Evolutionary conservation across 2,888 invertebrate genomes (phyloP).

Genomic region (Oscheius onirici): DNA sequence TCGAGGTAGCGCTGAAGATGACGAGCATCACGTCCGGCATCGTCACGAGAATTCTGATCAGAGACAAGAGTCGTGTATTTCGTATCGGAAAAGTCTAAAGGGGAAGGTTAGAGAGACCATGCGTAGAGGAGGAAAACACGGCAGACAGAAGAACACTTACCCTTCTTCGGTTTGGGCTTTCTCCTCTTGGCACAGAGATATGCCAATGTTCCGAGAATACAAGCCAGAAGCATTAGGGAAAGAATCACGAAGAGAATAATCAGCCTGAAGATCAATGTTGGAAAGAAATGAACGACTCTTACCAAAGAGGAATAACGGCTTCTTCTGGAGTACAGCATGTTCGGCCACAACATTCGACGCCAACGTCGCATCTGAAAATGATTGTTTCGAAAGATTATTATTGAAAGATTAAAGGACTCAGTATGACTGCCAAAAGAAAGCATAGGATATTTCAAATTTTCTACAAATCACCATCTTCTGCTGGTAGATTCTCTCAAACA

Average conservation of each 20-base stretch:
- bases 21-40: conserved; percentile 12
- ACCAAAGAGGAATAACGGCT: conserved; percentile 66
- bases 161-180: conserved; percentile 64
- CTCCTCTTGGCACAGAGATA: conserved; percentile 60
- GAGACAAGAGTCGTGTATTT: conserved; percentile 25
- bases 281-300: background rate
- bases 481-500: no score
- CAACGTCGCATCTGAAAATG: conserved; percentile 62
- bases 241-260: conserved; percentile 60
- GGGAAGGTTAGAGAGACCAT: conserved; percentile 4
- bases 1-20: conserved; percentile 39
- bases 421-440: no score
- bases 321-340: conserved; percentile 66
- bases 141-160: conserved; percentile 40
- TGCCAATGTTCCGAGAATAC: conserved; percentile 56
- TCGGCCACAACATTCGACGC: conserved; percentile 68
- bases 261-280: conserved; percentile 55
- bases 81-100: conserved; percentile 24
- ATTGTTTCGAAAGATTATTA: background rate
- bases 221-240: conserved; percentile 54
- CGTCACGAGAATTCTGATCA: conserved; percentile 22
- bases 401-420: no score
- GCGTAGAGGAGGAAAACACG: background rate
- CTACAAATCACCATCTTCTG: no score
- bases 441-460: no score